Conservation (phyloP, 37 sponge, comb jelly and placozoan species). For the Petrosia ficiformis region DNA sequence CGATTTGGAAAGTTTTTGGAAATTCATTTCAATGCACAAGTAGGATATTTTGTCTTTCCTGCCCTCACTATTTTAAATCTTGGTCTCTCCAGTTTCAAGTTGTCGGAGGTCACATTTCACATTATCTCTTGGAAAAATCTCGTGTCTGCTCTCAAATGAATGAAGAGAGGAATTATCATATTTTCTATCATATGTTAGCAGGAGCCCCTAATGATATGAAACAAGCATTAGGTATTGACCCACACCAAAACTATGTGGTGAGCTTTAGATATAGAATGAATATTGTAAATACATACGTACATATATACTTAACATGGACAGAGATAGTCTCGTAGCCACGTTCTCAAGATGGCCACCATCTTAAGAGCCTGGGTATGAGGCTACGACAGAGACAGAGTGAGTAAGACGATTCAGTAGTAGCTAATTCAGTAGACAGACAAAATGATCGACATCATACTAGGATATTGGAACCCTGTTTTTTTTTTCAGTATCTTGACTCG, state of each 20-base stretch:
- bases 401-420: too few species aligned
- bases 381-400: too few species aligned
- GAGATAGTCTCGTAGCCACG: too few species aligned
- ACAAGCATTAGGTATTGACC: slow-evolving; percentile 45
- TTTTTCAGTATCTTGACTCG: neutral
- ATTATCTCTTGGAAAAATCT: slow-evolving; percentile 97
- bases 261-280: neutral
- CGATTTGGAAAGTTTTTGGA: slow-evolving; percentile 96
- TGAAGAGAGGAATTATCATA: slow-evolving; percentile 93
- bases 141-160: slow-evolving; percentile 78
- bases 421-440: too few species aligned
- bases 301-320: slow-evolving; percentile 1
- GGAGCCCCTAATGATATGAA: slow-evolving; percentile 57
- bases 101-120: slow-evolving; percentile 92
- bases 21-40: slow-evolving; percentile 84
- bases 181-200: slow-evolving; percentile 89
- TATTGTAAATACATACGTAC: neutral
- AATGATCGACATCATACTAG: neutral
- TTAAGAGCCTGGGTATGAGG: too few species aligned
- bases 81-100: slow-evolving; percentile 56
- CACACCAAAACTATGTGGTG: slow-evolving; percentile 25
- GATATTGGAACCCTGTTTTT: neutral
- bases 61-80: neutral
- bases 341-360: too few species aligned
- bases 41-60: slow-evolving; percentile 7